A percentile compares a stretch with the other conserved stretches of the same genome.
Conservation (phyloP, 2,797 vertebrate species). For the Microctenopoma steveboyesi region DNA sequence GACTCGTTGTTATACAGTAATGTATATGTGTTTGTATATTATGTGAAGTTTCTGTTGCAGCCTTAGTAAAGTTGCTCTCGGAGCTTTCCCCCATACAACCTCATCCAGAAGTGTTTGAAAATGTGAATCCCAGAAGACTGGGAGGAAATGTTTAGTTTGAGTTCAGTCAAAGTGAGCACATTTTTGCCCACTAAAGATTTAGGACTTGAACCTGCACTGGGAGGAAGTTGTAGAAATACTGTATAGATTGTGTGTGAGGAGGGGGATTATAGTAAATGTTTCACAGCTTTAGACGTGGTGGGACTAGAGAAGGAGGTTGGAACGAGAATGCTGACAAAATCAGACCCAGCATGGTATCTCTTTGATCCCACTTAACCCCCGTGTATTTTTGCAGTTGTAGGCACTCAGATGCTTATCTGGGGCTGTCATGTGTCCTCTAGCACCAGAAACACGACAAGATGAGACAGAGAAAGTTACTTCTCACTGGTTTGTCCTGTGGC, state of each 20-base stretch:
- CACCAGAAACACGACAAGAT: slow-evolving; percentile 20
- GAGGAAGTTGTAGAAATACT: slow-evolving; percentile 26
- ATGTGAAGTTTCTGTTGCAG: background rate
- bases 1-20: background rate
- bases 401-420: slow-evolving; percentile 60
- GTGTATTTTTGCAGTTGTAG: slow-evolving; percentile 51
- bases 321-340: slow-evolving; percentile 60
- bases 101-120: background rate
- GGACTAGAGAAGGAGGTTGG: slow-evolving; percentile 43
- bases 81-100: slow-evolving; percentile 14
- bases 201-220: slow-evolving; percentile 1
- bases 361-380: slow-evolving; percentile 70
- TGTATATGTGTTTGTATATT: background rate
- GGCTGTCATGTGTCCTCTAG: slow-evolving; percentile 33
- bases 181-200: background rate
- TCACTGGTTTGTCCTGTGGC: slow-evolving; percentile 9
- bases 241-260: slow-evolving; percentile 18
- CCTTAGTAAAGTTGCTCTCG: slow-evolving; percentile 3
- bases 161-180: background rate
- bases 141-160: background rate
- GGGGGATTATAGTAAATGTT: slow-evolving; percentile 45
- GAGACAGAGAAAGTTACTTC: slow-evolving; percentile 23
- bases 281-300: slow-evolving; percentile 27
- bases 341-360: slow-evolving; percentile 50
- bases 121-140: background rate